Conservation (phyloP, 2,888 invertebrate genomes). For the Drosophila buzzatii region DNA sequence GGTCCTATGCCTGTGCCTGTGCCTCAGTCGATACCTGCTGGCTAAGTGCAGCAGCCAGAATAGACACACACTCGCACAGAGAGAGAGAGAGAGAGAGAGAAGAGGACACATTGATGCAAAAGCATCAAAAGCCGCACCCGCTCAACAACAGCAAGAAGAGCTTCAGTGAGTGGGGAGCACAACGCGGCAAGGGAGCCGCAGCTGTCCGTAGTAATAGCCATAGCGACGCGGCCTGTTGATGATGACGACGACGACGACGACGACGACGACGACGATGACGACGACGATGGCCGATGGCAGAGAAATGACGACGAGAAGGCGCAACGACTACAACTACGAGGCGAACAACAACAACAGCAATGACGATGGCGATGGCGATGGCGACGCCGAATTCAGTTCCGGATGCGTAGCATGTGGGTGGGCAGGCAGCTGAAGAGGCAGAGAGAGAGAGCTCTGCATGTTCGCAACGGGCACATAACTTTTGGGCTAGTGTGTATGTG, state of each 20-base stretch:
- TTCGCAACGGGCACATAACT: constrained; percentile 69
- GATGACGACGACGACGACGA: constrained; percentile 34
- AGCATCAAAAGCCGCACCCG: constrained; percentile 80
- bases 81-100: not conserved
- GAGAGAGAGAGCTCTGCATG: constrained; percentile 2
- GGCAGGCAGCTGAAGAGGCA: not conserved
- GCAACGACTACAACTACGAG: constrained; percentile 49
- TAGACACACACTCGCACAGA: constrained; percentile 28
- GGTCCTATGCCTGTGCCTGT: constrained; percentile 27
- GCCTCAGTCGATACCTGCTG: constrained; percentile 62
- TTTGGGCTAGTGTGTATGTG: constrained; percentile 54
- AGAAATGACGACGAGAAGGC: constrained; percentile 58
- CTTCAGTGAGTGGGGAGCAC: constrained; percentile 2
- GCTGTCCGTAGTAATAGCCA: constrained; percentile 62
- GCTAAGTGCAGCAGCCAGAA: constrained; percentile 70
- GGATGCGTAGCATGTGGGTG: constrained; percentile 67
- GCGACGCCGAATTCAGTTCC: constrained; percentile 68
- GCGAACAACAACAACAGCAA: constrained; percentile 35
- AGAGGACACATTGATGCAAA: constrained; percentile 57
- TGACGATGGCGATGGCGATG: constrained; percentile 40
- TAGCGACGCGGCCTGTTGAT: constrained; percentile 50
- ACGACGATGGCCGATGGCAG: constrained; percentile 45
- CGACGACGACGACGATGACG: constrained; percentile 36
- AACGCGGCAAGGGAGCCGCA: constrained; percentile 49
- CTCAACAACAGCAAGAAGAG: constrained; percentile 54